Base-by-base conservation (phyloP, 2,797 vertebrate species). In the Spea hammondii region DNA sequence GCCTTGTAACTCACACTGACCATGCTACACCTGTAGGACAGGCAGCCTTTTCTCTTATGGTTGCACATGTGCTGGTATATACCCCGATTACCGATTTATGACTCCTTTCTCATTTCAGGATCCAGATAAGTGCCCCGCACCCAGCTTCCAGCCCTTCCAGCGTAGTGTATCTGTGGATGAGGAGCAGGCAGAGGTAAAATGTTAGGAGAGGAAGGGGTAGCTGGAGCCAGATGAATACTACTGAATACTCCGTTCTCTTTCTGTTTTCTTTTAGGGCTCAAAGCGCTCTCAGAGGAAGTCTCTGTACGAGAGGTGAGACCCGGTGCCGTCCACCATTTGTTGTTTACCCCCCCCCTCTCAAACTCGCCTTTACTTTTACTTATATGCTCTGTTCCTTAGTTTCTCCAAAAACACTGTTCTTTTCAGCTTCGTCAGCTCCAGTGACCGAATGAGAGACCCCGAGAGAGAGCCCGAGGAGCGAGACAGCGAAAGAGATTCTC, bases 131-230 rank as follows among this genome's bases (percentile, higher is more conserved):
- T 96, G 95, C 7, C 89, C 93, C 0, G 88, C 88, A 66, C 95
- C 93, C n/a, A 94, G 96, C 70, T 98, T 97, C 87, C 91, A 96
- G 85, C 96, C 96, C 0, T 98, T 98, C 83, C 96, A 98, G 83
- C 94, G 96, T 83, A 98, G 95, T 14, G 73, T 97, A 57, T 98
- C 96, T 2, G 88, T 94, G 8, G 96, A 98, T 6, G 95, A 98
- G 5, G 96, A 98, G 54, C 89, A 82, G 83, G 66, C 92, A 81
- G 92, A 98, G 94, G 96, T 97, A 91, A 77, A 5, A 46, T 44
- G 11, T 4, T 44, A 12, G 50, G 6, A 10, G 50, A 0, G 32
- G 3, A 13, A 47, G 14, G 4, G 6, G 5, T 9, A 49, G 49
- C n/a, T 44, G n/a, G 2, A 46, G 1, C 45, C 44, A 7, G n/a